These are phyloP conservation scores for Clinocottus analis DNA, from an alignment of 2,113 vertebrate species.

Conservation along the genomic window DNA sequence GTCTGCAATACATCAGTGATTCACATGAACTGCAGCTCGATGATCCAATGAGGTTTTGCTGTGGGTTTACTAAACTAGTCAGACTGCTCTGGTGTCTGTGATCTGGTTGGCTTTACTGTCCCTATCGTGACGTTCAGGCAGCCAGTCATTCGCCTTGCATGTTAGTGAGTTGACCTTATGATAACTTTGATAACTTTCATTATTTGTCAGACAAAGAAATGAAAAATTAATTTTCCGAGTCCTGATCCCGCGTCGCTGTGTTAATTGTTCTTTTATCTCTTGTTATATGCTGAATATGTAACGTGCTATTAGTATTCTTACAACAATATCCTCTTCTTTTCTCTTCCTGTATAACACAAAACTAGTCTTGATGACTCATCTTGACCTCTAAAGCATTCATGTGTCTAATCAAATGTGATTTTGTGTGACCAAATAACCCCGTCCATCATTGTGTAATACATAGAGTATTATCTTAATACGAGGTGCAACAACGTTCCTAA, in stretches of 20 bases:
- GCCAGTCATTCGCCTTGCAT: neutral
- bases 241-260: neutral
- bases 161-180: neutral
- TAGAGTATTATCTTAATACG: neutral
- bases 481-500: neutral
- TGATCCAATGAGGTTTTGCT: constrained; percentile 39
- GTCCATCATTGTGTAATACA: neutral
- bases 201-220: neutral
- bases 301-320: neutral
- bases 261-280: neutral
- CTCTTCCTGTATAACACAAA: neutral
- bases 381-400: neutral
- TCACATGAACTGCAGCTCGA: constrained; percentile 20
- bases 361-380: too few species aligned
- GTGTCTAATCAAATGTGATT: neutral
- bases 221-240: neutral
- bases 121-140: neutral
- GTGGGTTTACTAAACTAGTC: neutral
- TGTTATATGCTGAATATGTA: neutral
- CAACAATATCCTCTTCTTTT: neutral
- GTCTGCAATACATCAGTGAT: constrained; percentile 25
- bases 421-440: neutral
- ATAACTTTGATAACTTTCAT: neutral
- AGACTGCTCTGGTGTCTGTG: too few species aligned
- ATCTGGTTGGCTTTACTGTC: neutral